Percentiles rank a stretch among this genome's conserved stretches.
Conservation (phyloP, 2,113 vertebrate genomes). For the Takifugu flavidus region DNA sequence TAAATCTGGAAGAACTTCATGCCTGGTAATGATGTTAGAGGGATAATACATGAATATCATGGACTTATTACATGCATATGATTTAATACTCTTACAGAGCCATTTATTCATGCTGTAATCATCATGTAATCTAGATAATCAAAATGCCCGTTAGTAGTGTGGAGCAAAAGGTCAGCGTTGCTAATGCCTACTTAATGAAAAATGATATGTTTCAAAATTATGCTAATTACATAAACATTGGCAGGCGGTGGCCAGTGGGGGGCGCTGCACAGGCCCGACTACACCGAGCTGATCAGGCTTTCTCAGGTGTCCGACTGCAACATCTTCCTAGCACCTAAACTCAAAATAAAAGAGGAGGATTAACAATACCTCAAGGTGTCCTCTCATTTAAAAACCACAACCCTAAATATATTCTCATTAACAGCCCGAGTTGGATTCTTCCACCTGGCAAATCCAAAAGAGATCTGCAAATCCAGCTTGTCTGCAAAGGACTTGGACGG, state of each 20-base stretch:
- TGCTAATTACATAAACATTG: slow-evolving; percentile 36
- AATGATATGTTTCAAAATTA: slow-evolving; percentile 47
- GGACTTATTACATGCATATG: slow-evolving; percentile 46
- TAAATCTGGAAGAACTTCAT: slow-evolving; percentile 27
- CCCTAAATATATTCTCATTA: too few species aligned
- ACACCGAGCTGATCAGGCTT: too few species aligned
- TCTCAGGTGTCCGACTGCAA: too few species aligned
- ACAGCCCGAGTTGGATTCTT: too few species aligned
- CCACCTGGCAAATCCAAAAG: too few species aligned
- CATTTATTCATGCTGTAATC: slow-evolving; percentile 62
- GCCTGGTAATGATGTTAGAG: slow-evolving; percentile 23
- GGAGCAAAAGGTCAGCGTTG: slow-evolving; percentile 60
- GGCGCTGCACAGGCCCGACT: slow-evolving; percentile 7
- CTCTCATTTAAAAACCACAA: too few species aligned
- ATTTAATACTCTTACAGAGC: slow-evolving; percentile 55
- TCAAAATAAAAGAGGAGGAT: too few species aligned
- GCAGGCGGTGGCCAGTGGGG: slow-evolving; percentile 1
- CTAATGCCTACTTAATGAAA: slow-evolving; percentile 48
- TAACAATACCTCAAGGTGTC: too few species aligned
- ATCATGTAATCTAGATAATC: slow-evolving; percentile 58
- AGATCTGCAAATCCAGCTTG: too few species aligned
- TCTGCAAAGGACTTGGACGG: too few species aligned
- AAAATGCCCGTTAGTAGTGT: slow-evolving; percentile 49
- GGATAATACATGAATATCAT: slow-evolving; percentile 36
- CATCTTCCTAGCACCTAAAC: too few species aligned